Base-by-base conservation (phyloP, 2,888 invertebrate species). In the Punctoribates punctum region DNA sequence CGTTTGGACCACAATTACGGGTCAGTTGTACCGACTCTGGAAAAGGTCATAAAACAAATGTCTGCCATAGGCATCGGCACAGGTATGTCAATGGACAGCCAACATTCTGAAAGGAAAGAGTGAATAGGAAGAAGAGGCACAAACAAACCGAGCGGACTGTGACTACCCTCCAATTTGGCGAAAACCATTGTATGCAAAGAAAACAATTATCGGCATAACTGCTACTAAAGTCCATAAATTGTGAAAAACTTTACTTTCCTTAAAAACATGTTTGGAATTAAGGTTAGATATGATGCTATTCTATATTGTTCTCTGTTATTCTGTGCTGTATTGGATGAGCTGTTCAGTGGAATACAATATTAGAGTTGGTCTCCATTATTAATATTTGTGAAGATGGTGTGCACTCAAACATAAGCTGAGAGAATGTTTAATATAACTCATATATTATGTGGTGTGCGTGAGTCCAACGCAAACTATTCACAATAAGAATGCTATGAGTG, bases 41-140 rank as follows among this genome's bases (percentile, higher is more conserved):
- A 27, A 62, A 54, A 23, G 20, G 62, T 27, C 62, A 62, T 62
- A 62, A 62, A 62, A 62, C 62, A 62, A 62, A 13, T 62, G 62
- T 11, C 27, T 60, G 57, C n/a, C 57, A 60, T 17, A 20, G 51
- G 20, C 51, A 20, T n/a, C 9, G 51, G 51, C n/a, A 20, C n/a
- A 20, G 51, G 51, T 20, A 51, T n/a, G 20, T 13, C 5, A 51
- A 51, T n/a, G 51, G 9, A 51, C n/a, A 6, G 4, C 34, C 9
- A 51, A 51, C 1, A 51, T 13, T 42, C 1, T 42, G 11, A 42
- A 42, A 1, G 13, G 6, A 42, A 13, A 42, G 42, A n/a, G n/a
- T n/a, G n/a, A 42, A 42, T 13, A 42, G 54, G 20, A 54, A 54
- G 25, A 54, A n/a, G 8, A 6, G 15, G 62, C 25, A 23, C 62